phyloP scores from a whole-genome alignment of 1,140 invertebrate genomes.

The Steinernema feltiae region DNA sequence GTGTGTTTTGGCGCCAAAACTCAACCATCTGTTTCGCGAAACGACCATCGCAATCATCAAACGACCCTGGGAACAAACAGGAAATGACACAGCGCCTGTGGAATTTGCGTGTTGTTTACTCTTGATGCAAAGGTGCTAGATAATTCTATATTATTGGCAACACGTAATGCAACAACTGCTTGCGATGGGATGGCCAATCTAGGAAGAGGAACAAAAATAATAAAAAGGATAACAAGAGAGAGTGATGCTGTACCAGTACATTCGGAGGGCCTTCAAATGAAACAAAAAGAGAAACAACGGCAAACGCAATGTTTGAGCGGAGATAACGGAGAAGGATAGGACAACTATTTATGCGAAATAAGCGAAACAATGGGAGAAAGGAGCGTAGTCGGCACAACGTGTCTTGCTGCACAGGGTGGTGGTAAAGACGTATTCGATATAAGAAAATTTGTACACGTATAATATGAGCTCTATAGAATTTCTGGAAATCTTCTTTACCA shows the following conservation, averaged over 20 bases:
- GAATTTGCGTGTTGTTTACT: neutral
- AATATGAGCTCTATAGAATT: neutral
- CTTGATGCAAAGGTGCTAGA: neutral
- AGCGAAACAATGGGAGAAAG: conserved; percentile 2
- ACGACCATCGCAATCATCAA: neutral
- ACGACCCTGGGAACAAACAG: neutral
- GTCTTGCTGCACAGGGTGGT: neutral
- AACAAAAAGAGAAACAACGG: neutral
- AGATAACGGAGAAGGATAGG: neutral
- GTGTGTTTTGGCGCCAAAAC: conserved; percentile 5
- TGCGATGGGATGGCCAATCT: neutral
- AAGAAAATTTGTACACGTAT: conserved; percentile 3
- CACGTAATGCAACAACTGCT: neutral
- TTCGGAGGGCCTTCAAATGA: neutral
- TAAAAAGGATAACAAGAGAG: neutral
- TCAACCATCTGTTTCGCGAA: neutral
- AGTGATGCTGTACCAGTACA: neutral
- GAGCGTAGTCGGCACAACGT: neutral
- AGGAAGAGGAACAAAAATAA: neutral
- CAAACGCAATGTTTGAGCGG: neutral
- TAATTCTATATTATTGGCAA: conserved; percentile 11
- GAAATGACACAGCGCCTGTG: neutral
- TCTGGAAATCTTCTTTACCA: neutral
- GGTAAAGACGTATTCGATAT: neutral
- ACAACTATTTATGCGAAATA: neutral